These are phyloP conservation scores for Lampris incognitus DNA, from an alignment of 2,113 vertebrate species.

Conservation along the genomic window DNA sequence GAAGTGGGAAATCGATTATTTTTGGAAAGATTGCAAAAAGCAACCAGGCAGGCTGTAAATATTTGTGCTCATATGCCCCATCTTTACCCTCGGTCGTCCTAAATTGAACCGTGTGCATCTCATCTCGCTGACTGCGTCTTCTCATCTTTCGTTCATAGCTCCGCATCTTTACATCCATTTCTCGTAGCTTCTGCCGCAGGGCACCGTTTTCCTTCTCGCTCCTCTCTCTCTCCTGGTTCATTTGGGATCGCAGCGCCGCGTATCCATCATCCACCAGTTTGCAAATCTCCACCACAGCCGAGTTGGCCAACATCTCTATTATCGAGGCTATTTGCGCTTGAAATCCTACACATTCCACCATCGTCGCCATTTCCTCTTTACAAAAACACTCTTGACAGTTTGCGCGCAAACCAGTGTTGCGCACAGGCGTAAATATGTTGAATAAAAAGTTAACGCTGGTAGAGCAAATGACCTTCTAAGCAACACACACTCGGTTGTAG, in stretches of 20 bases:
- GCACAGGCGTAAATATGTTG: neutral
- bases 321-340: constrained; percentile 76
- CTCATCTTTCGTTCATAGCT: constrained; percentile 70
- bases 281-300: constrained; percentile 77
- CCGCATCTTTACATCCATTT: constrained; percentile 70
- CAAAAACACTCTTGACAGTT: neutral
- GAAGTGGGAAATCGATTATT: too few relatives aligned
- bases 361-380: constrained; percentile 33
- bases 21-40: too few relatives aligned
- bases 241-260: constrained; percentile 69
- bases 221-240: constrained; percentile 66
- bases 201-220: constrained; percentile 66
- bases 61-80: too few relatives aligned
- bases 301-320: constrained; percentile 74
- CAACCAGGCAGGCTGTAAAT: too few relatives aligned
- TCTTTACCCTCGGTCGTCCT: constrained; percentile 59
- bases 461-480: neutral
- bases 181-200: constrained; percentile 67
- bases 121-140: constrained; percentile 60
- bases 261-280: constrained; percentile 75
- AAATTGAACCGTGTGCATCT: constrained; percentile 43
- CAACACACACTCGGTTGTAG: neutral
- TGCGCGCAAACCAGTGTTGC: constrained; percentile 9
- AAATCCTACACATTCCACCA: constrained; percentile 72
- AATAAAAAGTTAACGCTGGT: neutral